Evolutionary conservation across 2,888 invertebrate genomes (phyloP), one percentile per base, ranked within the genome.

Genomic region (Troides helena): DNA sequence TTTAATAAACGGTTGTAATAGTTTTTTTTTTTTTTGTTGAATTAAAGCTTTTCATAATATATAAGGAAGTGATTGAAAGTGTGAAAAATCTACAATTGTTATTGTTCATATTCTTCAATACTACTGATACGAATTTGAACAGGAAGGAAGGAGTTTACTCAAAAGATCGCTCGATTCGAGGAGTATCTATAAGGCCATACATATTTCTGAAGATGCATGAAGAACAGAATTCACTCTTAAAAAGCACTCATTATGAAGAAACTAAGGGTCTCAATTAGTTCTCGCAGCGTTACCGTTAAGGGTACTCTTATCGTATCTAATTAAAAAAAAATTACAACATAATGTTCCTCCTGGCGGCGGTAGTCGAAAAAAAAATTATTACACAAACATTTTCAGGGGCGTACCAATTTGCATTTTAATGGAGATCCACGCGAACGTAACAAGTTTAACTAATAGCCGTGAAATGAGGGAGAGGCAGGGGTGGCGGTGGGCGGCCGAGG

Each of bases 401-500:
- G 82, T 83, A 46, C 78, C 81, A 89, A 93, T 93, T 93, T 92
- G 89, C 93, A 93, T 93, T 92, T 93, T 90, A 92, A 93, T 93
- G 85, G 91, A 87, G 87, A 89, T 84, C 81, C 87, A 86, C 87
- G 89, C 86, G 89, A 85, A 83, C 83, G 89, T 92, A 93, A 93
- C 92, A 90, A 90, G 90, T 88, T 89, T 86, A 85, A 87, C 89
- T 89, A 90, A 90, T 90, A 83, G 84, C 84, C 90, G 89, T 90
- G 89, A 89, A 90, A 90, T 89, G 84, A 90, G 89, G 85, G 84
- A 81, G 81, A 80, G 77, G 68, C 58, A 69, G 62, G 63, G 69
- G 12, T 3, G 46, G 46, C 10, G 46, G 69, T 69, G 60, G 65
- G 60, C 53, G 68, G 56, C 56, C 56, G 17, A 30, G 59, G 61